Percentiles rank a stretch among this genome's conserved stretches.
Conservation (phyloP, 2,888 invertebrate species). For the Xylota sylvarum region DNA sequence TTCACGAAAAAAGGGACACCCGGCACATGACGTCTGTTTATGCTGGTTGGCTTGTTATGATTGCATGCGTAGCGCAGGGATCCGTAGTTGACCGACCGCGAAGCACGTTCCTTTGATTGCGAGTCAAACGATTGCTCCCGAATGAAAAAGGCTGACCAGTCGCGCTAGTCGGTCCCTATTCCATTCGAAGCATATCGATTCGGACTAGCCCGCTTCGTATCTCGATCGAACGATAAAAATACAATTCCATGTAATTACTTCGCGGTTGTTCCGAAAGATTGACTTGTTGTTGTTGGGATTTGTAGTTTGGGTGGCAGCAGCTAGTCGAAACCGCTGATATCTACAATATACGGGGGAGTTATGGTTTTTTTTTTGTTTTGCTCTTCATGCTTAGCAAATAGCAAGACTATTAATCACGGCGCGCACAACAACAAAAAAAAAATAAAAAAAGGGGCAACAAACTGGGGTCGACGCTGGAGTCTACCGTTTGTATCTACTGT, state of each 20-base stretch:
- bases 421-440: not conserved
- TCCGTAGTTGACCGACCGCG: slow-evolving; percentile 46
- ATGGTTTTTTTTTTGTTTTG: not conserved
- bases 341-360: slow-evolving; percentile 57
- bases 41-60: slow-evolving; percentile 65
- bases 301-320: slow-evolving; percentile 68
- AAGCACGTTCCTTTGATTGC: slow-evolving; percentile 74
- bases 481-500: slow-evolving; percentile 29
- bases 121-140: slow-evolving; percentile 30
- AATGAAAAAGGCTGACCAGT: slow-evolving; percentile 36
- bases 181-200: slow-evolving; percentile 26
- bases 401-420: slow-evolving; percentile 61
- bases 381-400: slow-evolving; percentile 51
- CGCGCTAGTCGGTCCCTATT: not conserved
- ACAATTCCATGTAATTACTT: slow-evolving; percentile 76
- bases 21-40: slow-evolving; percentile 72
- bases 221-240: slow-evolving; percentile 69
- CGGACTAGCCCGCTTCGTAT: slow-evolving; percentile 12
- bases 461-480: slow-evolving; percentile 20
- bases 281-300: slow-evolving; percentile 58
- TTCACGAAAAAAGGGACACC: slow-evolving; percentile 40
- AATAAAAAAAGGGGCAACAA: slow-evolving; percentile 40
- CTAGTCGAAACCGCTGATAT: slow-evolving; percentile 58
- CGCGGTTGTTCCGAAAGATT: slow-evolving; percentile 73
- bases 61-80: slow-evolving; percentile 75